Conservation (phyloP, 2,888 invertebrate species). For the Epinotia brunnichana region DNA sequence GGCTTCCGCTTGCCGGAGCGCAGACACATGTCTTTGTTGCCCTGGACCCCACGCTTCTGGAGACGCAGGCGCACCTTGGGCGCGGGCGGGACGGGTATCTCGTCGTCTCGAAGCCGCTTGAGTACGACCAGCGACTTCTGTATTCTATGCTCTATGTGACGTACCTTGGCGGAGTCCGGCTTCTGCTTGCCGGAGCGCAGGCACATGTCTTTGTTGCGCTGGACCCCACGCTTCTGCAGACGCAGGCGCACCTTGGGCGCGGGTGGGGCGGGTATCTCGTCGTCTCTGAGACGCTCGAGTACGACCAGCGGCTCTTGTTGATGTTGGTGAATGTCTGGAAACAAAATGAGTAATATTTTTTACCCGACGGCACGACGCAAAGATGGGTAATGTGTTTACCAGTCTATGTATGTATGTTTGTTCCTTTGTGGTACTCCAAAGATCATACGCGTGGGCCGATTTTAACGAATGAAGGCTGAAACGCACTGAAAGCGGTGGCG, state of each 20-base stretch:
- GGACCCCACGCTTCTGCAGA: not conserved
- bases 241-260: not conserved
- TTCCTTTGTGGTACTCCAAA: not conserved
- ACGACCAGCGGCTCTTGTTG: conserved; percentile 44
- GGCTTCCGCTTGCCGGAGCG: not conserved
- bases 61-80: not conserved
- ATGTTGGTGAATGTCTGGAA: conserved; percentile 52
- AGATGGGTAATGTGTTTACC: not conserved
- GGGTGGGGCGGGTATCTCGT: conserved; percentile 12
- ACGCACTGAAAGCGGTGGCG: no score
- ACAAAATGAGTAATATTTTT: not conserved
- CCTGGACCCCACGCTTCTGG: not conserved
- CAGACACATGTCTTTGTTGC: not conserved
- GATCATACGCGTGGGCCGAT: not conserved
- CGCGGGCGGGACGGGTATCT: conserved; percentile 4
- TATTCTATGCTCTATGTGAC: not conserved
- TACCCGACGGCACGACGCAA: not conserved
- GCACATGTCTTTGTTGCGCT: not conserved
- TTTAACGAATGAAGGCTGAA: no score
- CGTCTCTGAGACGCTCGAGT: conserved; percentile 1
- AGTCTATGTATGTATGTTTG: not conserved
- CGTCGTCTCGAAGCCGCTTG: conserved; percentile 14
- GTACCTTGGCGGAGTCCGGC: not conserved
- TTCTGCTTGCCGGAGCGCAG: not conserved
- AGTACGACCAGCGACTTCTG: no score